phyloP scores from a whole-genome alignment of 2,888 invertebrate genomes.

The Carpatolechia fugitivella region DNA sequence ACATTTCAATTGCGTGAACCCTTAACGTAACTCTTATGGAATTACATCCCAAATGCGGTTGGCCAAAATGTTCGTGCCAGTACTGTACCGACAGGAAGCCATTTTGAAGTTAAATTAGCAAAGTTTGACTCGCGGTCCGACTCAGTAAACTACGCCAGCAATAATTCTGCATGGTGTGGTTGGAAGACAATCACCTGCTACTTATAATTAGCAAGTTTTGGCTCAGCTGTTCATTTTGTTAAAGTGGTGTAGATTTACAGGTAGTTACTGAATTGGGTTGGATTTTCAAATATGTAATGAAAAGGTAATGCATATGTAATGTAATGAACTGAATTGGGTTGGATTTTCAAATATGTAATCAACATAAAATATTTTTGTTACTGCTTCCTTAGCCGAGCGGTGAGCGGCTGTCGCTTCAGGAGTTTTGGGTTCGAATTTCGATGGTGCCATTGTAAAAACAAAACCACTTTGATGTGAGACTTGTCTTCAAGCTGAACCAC shows the following conservation, averaged over 20 bases:
- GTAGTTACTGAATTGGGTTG: no score
- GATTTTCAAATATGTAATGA: no score
- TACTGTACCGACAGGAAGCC: constrained; percentile 57
- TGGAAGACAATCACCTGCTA: constrained; percentile 55
- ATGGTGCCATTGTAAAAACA: no score
- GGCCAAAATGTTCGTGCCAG: constrained; percentile 54
- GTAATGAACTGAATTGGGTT: no score
- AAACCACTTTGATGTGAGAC: no score
- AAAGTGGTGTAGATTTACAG: background rate
- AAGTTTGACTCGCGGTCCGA: constrained; percentile 75
- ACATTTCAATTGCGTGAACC: constrained; percentile 21
- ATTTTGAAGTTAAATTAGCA: constrained; percentile 78
- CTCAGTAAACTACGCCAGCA: constrained; percentile 67
- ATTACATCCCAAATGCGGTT: constrained; percentile 45
- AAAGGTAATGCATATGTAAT: no score
- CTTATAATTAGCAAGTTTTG: constrained; percentile 31
- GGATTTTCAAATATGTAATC: no score
- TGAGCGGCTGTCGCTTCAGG: no score
- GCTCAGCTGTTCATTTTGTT: constrained; percentile 14
- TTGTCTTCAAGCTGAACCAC: no score
- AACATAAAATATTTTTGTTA: no score
- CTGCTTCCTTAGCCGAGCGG: no score
- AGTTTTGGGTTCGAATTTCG: no score
- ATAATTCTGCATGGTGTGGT: constrained; percentile 65
- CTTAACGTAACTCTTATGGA: constrained; percentile 49